Conservation (phyloP, 2,888 invertebrate species). For the Tiphia femorata region DNA sequence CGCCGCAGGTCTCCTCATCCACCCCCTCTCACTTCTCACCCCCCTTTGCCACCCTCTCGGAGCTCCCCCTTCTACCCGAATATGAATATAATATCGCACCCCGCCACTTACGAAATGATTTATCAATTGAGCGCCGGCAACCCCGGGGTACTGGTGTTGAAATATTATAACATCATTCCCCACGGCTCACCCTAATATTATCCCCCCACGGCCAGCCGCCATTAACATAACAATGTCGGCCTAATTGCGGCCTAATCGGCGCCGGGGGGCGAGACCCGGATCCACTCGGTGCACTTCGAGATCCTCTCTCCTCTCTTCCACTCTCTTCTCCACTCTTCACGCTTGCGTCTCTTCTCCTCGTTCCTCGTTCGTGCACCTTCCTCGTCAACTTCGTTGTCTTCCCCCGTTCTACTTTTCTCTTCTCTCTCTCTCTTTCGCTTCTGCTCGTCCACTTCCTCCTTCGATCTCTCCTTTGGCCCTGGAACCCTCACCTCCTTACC, state of each 20-base stretch:
- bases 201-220: conserved; percentile 49
- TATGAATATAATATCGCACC: conserved; percentile 54
- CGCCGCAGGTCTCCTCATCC: background rate
- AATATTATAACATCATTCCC: conserved; percentile 67
- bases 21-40: conserved; percentile 3
- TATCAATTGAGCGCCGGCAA: conserved; percentile 63
- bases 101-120: conserved; percentile 62
- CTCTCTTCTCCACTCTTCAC: conserved; percentile 1
- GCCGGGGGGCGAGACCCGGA: conserved; percentile 49
- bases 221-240: conserved; percentile 67
- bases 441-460: background rate
- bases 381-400: no score
- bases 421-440: background rate
- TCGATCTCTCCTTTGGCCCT: background rate
- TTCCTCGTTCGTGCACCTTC: no score
- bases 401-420: no score
- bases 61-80: conserved; percentile 25
- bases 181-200: conserved; percentile 62
- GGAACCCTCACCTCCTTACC: no score
- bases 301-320: conserved; percentile 15
- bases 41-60: conserved; percentile 12
- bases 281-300: conserved; percentile 20
- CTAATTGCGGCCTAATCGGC: conserved; percentile 66
- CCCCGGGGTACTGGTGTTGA: conserved; percentile 62
- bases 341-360: no score